These are phyloP conservation scores for Dipus sagitta DNA, from an alignment of 2,797 vertebrate genomes.

Conservation along the genomic window DNA sequence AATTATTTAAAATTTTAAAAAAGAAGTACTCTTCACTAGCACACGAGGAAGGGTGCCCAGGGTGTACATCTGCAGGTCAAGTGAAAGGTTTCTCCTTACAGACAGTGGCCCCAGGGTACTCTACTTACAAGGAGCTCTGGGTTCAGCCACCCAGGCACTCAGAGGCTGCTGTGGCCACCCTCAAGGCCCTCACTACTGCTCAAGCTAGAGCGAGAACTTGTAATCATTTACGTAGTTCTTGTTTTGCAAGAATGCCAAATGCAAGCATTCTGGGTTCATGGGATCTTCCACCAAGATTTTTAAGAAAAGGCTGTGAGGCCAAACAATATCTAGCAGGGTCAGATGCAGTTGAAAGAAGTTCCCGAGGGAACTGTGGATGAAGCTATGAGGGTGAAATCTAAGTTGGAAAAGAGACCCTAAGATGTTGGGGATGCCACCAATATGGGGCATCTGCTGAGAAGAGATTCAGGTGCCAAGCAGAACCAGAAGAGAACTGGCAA, in stretches of 20 bases:
- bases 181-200: not conserved
- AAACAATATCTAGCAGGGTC: not conserved
- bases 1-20: no score
- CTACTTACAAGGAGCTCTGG: not conserved
- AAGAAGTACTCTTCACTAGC: no score
- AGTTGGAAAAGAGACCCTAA: not conserved
- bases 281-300: not conserved
- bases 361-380: not conserved
- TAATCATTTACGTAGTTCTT: not conserved
- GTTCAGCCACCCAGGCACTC: not conserved
- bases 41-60: not conserved
- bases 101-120: not conserved
- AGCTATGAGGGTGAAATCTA: not conserved
- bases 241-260: not conserved
- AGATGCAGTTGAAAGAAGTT: not conserved
- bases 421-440: not conserved
- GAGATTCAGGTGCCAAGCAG: not conserved
- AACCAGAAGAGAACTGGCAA: not conserved
- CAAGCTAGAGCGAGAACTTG: not conserved
- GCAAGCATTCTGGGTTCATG: not conserved
- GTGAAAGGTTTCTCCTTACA: no score
- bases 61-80: not conserved
- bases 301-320: not conserved
- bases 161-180: not conserved
- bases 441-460: not conserved